Conservation (phyloP, 2,888 invertebrate species). For the Nowickia ferox region DNA sequence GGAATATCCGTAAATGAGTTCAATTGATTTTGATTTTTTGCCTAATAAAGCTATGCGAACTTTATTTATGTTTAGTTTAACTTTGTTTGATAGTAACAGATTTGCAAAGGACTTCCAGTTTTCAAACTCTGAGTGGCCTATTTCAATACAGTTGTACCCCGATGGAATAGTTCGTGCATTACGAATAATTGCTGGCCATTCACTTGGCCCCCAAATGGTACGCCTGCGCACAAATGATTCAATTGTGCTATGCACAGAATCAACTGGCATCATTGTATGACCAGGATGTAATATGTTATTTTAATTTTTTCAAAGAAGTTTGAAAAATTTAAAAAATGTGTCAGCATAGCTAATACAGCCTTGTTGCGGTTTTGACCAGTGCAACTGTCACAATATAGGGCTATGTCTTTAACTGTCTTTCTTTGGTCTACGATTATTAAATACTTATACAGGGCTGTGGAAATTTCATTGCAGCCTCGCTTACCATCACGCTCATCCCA, state of each 20-base stretch:
- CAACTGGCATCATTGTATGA: conserved; percentile 61
- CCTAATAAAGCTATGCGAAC: conserved; percentile 35
- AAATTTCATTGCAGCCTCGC: conserved; percentile 44
- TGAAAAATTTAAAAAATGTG: conserved; percentile 41
- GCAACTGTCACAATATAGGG: conserved; percentile 38
- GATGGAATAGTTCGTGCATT: conserved; percentile 47
- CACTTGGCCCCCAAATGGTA: conserved; percentile 46
- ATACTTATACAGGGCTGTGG: conserved; percentile 36
- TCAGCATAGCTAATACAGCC: not conserved
- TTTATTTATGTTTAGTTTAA: conserved; percentile 33
- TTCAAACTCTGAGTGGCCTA: conserved; percentile 37
- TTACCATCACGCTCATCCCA: conserved; percentile 45
- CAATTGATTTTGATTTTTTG: conserved; percentile 43
- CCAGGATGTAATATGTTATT: conserved; percentile 54
- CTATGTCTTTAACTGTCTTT: conserved; percentile 34
- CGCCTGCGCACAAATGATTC: conserved; percentile 49
- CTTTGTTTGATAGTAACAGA: conserved; percentile 47
- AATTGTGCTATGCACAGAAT: conserved; percentile 51
- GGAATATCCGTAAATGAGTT: conserved; percentile 30
- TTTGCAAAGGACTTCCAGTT: conserved; percentile 51
- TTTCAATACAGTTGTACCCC: conserved; percentile 21
- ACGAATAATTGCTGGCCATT: conserved; percentile 46
- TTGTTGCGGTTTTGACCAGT: conserved; percentile 28
- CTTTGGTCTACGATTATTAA: conserved; percentile 42
- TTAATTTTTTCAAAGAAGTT: conserved; percentile 45